Percentiles rank a stretch among this genome's conserved stretches.
These are phyloP conservation scores for Pheucticus melanocephalus DNA, from an alignment of 2,113 vertebrate genomes.

Conservation along the genomic window DNA sequence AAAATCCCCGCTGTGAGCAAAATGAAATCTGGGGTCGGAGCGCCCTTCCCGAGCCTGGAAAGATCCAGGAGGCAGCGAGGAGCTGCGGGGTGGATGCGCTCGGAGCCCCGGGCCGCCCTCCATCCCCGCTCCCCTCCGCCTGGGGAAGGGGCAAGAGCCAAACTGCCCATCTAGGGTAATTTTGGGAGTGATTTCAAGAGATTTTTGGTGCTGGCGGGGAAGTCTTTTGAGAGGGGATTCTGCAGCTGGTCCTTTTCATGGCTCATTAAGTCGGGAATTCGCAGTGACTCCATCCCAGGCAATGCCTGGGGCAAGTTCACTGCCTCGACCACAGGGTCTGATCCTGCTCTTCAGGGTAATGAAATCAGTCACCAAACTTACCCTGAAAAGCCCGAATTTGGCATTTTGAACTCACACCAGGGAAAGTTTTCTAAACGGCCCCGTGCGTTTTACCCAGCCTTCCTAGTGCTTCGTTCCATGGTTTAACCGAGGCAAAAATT, in stretches of 20 bases:
- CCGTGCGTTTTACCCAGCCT: neutral
- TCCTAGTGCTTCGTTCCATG: neutral
- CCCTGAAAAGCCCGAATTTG: neutral
- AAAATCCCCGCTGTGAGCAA: neutral
- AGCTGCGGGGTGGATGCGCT: neutral
- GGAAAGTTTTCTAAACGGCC: neutral
- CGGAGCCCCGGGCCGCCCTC: accelerated
- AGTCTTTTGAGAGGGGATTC: neutral
- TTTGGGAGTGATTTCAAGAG: neutral
- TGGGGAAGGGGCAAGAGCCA: neutral
- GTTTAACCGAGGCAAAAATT: neutral
- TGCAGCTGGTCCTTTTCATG: neutral
- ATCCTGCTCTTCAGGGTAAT: neutral
- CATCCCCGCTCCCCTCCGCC: neutral
- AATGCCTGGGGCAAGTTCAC: constrained; percentile 55
- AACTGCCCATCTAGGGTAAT: neutral
- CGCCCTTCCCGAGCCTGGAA: neutral
- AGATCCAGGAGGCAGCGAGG: neutral
- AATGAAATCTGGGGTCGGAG: neutral
- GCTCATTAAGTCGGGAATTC: constrained; percentile 50
- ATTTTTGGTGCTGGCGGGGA: neutral
- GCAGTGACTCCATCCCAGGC: neutral
- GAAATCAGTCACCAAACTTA: neutral
- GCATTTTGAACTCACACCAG: neutral
- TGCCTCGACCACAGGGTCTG: neutral